Conservation (phyloP, 2,113 vertebrate species). For the Eonycteris spelaea region DNA sequence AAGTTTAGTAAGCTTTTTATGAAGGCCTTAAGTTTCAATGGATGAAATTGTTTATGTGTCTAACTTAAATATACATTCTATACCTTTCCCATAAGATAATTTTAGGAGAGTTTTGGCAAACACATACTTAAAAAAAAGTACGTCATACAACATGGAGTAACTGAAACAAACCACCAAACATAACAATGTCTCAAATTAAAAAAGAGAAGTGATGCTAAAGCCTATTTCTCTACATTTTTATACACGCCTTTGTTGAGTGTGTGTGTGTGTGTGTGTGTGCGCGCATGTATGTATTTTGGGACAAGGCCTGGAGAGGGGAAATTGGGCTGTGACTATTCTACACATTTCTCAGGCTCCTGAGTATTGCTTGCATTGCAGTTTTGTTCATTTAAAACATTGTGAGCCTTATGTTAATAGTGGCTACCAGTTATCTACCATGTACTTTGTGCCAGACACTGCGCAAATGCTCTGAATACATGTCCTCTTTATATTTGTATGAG, state of each 20-base stretch:
- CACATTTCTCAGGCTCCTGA: background rate
- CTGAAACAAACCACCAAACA: background rate
- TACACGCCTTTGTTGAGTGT: background rate
- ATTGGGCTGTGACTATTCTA: background rate
- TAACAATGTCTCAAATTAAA: background rate
- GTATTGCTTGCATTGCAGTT: background rate
- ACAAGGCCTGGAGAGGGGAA: background rate
- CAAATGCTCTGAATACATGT: background rate
- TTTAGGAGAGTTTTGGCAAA: slow-evolving; percentile 6
- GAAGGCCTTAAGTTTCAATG: slow-evolving; percentile 1
- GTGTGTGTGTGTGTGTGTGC: background rate
- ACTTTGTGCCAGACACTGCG: background rate
- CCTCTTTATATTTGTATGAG: background rate
- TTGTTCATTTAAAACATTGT: background rate
- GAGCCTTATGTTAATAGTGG: background rate
- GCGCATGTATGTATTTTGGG: too few relatives aligned
- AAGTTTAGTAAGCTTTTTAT: background rate
- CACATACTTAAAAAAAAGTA: background rate
- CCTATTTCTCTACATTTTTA: background rate
- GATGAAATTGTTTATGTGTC: background rate
- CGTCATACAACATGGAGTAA: background rate
- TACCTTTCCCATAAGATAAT: background rate
- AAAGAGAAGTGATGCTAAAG: background rate
- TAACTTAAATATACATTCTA: background rate
- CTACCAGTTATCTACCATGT: background rate